Conservation (phyloP, 35 echinoderm and acorn worm species). For the Patiria miniata region DNA sequence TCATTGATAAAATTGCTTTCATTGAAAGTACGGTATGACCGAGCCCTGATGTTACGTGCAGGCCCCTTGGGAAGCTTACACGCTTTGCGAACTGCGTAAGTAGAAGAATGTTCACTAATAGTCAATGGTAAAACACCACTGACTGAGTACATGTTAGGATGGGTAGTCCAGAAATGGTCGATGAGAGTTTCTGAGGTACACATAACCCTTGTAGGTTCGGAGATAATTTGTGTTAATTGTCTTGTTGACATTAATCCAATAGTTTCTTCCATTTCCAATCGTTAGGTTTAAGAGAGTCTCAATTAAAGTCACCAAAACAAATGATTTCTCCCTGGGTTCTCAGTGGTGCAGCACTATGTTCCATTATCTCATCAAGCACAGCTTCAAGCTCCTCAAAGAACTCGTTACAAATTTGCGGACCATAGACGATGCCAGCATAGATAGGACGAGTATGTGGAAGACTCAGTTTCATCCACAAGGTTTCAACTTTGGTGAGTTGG, state of each 20-base stretch:
- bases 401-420: not conserved
- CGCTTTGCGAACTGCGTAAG: not conserved
- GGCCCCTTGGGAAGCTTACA: not conserved
- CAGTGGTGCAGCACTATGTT: not conserved
- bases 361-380: not conserved
- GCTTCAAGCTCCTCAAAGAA: not conserved
- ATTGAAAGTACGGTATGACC: not conserved
- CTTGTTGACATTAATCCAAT: not conserved
- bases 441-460: conserved; percentile 20
- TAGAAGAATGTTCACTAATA: not conserved
- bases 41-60: not conserved
- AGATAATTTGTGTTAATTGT: not conserved
- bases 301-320: conserved; percentile 21
- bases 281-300: not conserved
- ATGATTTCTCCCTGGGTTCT: conserved; percentile 1
- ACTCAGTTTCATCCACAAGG: conserved; percentile 1
- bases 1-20: not conserved
- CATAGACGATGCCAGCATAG: not conserved
- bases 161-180: not conserved
- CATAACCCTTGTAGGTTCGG: not conserved
- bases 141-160: not conserved
- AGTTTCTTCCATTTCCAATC: not conserved
- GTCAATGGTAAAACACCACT: not conserved
- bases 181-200: conserved; percentile 12
- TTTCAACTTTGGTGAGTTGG: not conserved